A percentile compares a stretch with the other conserved stretches of the same genome.
Evolutionary conservation across 2,797 vertebrate species (phyloP).

Genomic region (Fratercula arctica): DNA sequence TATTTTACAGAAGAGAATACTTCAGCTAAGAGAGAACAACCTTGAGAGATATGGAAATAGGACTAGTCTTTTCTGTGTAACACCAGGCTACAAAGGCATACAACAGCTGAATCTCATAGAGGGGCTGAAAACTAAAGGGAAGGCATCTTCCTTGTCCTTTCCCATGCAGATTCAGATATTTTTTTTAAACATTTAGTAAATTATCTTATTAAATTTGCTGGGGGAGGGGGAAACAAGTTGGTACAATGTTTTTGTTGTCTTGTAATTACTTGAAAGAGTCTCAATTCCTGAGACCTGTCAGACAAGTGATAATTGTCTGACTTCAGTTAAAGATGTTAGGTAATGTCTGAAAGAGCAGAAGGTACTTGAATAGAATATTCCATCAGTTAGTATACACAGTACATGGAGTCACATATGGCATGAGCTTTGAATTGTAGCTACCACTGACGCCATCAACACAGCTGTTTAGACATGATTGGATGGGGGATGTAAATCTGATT

Average conservation of each 20-base stretch:
- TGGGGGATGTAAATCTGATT: neutral
- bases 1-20: neutral
- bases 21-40: neutral
- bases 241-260: neutral
- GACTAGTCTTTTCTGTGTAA: neutral
- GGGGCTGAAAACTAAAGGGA: neutral
- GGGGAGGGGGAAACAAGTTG: accelerated
- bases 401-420: neutral
- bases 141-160: neutral
- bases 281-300: neutral
- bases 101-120: neutral
- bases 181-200: neutral
- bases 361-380: neutral
- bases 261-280: neutral
- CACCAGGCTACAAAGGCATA: neutral
- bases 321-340: neutral
- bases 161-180: neutral
- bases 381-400: neutral
- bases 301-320: neutral
- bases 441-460: neutral
- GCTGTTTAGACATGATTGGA: neutral
- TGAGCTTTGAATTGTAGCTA: neutral
- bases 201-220: neutral
- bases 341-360: conserved; percentile 7
- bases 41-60: neutral